These are phyloP conservation scores for Probosciger aterrimus DNA, from an alignment of 2,113 vertebrate species.

Conservation along the genomic window DNA sequence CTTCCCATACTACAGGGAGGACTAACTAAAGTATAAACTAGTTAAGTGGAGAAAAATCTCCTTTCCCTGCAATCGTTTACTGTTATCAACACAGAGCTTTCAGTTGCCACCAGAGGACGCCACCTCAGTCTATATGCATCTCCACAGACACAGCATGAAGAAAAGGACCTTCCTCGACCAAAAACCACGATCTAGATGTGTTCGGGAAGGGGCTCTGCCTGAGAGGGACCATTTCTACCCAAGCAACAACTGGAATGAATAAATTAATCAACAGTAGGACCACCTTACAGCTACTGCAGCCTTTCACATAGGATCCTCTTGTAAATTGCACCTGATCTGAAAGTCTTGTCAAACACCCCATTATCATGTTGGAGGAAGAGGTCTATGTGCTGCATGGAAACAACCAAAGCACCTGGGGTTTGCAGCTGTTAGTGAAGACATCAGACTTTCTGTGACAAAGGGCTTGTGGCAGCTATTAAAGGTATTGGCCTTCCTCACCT, in stretches of 20 bases:
- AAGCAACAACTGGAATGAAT: neutral
- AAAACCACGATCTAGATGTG: neutral
- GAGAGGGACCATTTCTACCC: neutral
- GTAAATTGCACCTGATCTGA: neutral
- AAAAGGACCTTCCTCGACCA: neutral
- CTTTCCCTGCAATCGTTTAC: neutral
- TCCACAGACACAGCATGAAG: fast-evolving
- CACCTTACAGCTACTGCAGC: neutral
- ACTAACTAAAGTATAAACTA: neutral
- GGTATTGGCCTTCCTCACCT: neutral
- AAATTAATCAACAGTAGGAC: neutral
- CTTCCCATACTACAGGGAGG: neutral
- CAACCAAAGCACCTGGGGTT: neutral
- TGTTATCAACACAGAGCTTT: neutral
- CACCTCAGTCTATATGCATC: too few species aligned
- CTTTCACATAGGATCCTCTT: neutral
- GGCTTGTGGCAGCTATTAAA: neutral
- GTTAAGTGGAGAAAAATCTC: neutral
- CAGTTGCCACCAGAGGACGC: neutral
- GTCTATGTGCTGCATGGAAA: neutral
- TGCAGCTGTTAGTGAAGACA: neutral
- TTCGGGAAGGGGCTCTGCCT: neutral
- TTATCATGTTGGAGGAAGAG: fast-evolving
- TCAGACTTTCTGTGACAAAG: neutral
- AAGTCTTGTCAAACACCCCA: neutral